Base-by-base conservation (phyloP, 2,113 vertebrate species). In the Marmota flaviventris region DNA sequence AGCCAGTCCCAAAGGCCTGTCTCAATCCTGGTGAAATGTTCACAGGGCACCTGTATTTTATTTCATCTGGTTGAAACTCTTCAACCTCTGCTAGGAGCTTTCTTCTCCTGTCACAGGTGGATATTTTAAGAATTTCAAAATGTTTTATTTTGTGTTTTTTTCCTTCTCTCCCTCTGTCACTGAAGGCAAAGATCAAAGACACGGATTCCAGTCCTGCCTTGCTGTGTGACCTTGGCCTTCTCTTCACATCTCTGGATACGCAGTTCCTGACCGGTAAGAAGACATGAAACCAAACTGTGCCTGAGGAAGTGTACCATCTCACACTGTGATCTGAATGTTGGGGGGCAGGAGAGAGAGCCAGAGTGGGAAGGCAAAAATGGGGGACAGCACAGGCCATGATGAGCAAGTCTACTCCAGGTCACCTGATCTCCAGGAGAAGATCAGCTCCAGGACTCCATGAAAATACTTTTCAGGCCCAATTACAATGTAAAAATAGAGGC, bases 61-160 rank as follows among this genome's bases (percentile, higher is more conserved):
- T 79, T 65, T 42, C 11, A 91, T 58, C 48, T 70, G 17, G 51
- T 84, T 73, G 20, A 75, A 56, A 53, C 2, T 72, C 42, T 91
- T 93, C 22, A 48, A 25, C 13, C 70, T 85, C 72, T 95, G 13
- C 45, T 37, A 37, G 42, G 56, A 86, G 42, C 56, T 53, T 53
- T 61, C 73, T 34, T 77, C 83, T 75, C 37, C 24, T 51, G 0
- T 2, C 61, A 2, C 17, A 69, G 42, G 37, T 29, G 11, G 18
- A 53, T 51, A 86, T n/a, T 76, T 92, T 75, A 48, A 89, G 69
- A n/a, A n/a, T n/a, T 72, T 63, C 18, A 58, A 70, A 92, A 96
- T 29, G 0, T 48, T 73, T 81, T 61, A 16, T 14, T 58, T 91
- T 61, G 18, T 61, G 13, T 22, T 56, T 32, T 63, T 24, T 16